Evolutionary conservation across 2,888 invertebrate genomes (phyloP).

Genomic region (Eupithecia centaureata): DNA sequence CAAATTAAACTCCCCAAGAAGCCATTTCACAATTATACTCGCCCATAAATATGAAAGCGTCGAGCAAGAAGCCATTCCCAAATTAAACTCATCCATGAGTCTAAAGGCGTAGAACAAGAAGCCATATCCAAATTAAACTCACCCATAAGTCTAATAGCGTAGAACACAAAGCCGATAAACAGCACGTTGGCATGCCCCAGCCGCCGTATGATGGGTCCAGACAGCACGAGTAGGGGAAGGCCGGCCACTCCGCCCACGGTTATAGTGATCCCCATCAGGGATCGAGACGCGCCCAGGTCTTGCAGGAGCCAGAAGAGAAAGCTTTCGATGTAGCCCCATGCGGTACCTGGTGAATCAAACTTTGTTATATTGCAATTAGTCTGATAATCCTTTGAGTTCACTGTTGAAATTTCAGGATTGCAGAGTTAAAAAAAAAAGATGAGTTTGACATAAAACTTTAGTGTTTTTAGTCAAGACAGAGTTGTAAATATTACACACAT

Average conservation of each 20-base stretch:
- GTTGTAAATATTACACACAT: background rate
- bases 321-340: slow-evolving; percentile 93
- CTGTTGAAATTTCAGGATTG: too few species aligned
- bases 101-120: background rate
- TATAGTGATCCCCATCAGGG: slow-evolving; percentile 91
- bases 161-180: slow-evolving; percentile 90
- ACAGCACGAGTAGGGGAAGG: slow-evolving; percentile 89
- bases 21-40: too few species aligned
- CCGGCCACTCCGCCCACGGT: slow-evolving; percentile 91
- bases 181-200: slow-evolving; percentile 91
- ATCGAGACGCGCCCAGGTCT: slow-evolving; percentile 89
- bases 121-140: slow-evolving; percentile 43
- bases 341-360: slow-evolving; percentile 83
- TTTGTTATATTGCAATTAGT: background rate
- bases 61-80: too few species aligned
- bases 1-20: too few species aligned
- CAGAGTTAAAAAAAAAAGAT: background rate
- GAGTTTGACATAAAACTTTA: too few species aligned
- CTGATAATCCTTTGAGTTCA: too few species aligned
- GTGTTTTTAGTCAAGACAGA: too few species aligned
- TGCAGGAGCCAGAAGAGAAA: slow-evolving; percentile 92
- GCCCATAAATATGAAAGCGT: too few species aligned
- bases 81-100: background rate
- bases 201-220: slow-evolving; percentile 88
- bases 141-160: slow-evolving; percentile 89